These are phyloP conservation scores for Gortyna flavago DNA, from an alignment of 2,888 invertebrate genomes.

Conservation along the genomic window DNA sequence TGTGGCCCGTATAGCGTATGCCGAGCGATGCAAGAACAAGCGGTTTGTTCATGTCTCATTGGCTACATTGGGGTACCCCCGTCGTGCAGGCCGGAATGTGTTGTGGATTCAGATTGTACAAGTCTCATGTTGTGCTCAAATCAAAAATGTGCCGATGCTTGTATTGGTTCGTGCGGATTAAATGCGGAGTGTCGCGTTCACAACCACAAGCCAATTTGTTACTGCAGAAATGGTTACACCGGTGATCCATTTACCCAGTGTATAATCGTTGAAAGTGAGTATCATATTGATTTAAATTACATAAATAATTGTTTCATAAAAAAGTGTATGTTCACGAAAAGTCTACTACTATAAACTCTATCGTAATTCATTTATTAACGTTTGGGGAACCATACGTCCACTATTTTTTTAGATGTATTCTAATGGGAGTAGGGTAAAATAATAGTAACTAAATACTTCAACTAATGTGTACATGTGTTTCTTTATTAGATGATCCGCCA, in stretches of 20 bases:
- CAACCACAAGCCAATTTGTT: conserved; percentile 96
- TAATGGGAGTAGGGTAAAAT: neutral
- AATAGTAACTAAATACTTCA: neutral
- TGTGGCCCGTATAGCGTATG: conserved; percentile 95
- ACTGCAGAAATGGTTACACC: conserved; percentile 92
- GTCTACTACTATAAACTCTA: neutral
- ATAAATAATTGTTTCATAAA: neutral
- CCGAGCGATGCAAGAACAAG: conserved; percentile 88
- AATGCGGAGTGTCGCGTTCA: conserved; percentile 94
- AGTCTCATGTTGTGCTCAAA: conserved; percentile 94
- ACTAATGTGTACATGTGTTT: conserved; percentile 14
- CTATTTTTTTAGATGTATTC: neutral
- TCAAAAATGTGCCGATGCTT: conserved; percentile 95
- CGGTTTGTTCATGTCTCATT: conserved; percentile 93
- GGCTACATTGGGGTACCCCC: conserved; percentile 94
- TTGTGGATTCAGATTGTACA: conserved; percentile 94
- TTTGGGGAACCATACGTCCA: neutral
- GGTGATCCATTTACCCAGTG: conserved; percentile 96
- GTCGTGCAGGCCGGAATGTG: conserved; percentile 95
- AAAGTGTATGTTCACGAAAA: neutral
- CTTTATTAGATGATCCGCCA: conserved; percentile 73
- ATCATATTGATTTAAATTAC: conserved; percentile 6
- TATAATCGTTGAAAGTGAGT: conserved; percentile 78
- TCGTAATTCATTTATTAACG: neutral
- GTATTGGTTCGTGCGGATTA: conserved; percentile 94